These are phyloP conservation scores for Polypedilum vanderplanki DNA, from an alignment of 1,140 invertebrate genomes.

Conservation along the genomic window DNA sequence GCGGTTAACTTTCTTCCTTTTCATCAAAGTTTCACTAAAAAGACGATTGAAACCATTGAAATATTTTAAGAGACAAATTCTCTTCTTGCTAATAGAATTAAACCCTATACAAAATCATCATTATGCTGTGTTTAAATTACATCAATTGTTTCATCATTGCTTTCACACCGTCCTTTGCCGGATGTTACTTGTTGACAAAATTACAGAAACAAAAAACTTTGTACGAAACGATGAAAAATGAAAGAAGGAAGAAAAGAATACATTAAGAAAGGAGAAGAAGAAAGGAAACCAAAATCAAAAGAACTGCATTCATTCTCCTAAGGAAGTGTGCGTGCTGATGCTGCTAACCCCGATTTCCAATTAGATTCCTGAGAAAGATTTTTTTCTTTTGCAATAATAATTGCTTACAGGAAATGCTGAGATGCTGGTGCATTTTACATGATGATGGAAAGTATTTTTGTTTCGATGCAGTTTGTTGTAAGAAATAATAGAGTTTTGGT, in stretches of 20 bases:
- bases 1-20: conserved; percentile 23
- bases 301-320: neutral
- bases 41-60: neutral
- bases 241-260: conserved; percentile 3
- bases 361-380: conserved; percentile 26
- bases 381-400: neutral
- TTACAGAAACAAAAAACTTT: neutral
- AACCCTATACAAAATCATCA: neutral
- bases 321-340: conserved; percentile 15
- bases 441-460: neutral
- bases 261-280: neutral
- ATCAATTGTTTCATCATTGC: conserved; percentile 16
- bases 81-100: neutral
- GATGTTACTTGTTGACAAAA: conserved; percentile 29
- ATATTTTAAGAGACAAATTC: neutral
- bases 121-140: neutral
- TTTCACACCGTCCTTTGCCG: conserved; percentile 20
- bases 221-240: neutral
- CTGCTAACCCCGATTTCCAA: neutral
- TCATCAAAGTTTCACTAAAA: neutral
- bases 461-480: no score
- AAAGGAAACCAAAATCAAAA: conserved; percentile 9
- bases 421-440: conserved; percentile 16
- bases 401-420: neutral
- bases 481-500: no score